phyloP scores from a whole-genome alignment of 2,888 invertebrate species.

The Hydropsyche betteni region DNA sequence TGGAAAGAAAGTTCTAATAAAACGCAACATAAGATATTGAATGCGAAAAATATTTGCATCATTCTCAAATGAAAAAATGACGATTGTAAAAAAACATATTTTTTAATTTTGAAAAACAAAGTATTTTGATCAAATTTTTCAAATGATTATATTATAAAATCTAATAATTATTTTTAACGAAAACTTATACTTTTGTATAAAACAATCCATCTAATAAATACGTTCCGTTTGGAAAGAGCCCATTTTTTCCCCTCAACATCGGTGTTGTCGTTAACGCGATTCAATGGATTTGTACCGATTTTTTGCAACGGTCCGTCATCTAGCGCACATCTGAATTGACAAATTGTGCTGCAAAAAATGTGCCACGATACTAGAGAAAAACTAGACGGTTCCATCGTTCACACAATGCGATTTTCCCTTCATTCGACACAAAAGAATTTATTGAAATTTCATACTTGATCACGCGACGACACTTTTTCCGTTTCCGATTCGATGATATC shows the following conservation, averaged over 20 bases:
- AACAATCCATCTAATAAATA: background rate
- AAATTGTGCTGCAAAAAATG: background rate
- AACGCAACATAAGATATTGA: background rate
- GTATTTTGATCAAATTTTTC: too few relatives aligned
- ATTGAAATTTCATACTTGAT: too few relatives aligned
- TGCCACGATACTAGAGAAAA: slow-evolving; percentile 1
- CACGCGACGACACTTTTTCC: too few relatives aligned
- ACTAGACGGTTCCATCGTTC: background rate
- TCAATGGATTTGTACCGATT: slow-evolving; percentile 26
- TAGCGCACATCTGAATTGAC: slow-evolving; percentile 27
- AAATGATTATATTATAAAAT: too few relatives aligned
- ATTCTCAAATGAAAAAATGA: background rate
- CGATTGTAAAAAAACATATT: too few relatives aligned
- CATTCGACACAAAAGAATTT: too few relatives aligned
- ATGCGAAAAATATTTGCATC: background rate
- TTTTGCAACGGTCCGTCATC: background rate
- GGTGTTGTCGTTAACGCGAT: slow-evolving; percentile 23
- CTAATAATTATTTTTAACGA: too few relatives aligned
- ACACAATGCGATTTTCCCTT: too few relatives aligned
- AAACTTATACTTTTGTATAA: too few relatives aligned
- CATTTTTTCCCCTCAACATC: background rate
- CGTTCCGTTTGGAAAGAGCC: background rate
- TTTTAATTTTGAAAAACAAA: too few relatives aligned
- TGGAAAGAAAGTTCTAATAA: background rate
- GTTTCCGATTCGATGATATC: too few relatives aligned